phyloP scores from a whole-genome alignment of 2,113 vertebrate species.

The Dermatemys mawii region DNA sequence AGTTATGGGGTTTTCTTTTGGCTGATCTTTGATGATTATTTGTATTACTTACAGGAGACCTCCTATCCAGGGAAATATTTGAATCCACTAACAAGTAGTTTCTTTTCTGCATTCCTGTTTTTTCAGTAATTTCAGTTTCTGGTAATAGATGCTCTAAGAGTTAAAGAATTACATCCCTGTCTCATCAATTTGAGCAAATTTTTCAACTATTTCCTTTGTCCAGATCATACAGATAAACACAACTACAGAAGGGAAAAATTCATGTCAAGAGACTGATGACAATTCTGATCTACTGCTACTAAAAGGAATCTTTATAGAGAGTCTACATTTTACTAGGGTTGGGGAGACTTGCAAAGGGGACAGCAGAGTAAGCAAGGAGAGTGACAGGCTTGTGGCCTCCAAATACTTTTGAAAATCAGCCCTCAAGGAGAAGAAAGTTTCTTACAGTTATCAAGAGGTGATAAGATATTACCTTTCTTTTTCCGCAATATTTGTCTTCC shows the following conservation, averaged over 20 bases:
- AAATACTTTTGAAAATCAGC: not conserved
- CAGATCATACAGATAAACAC: not conserved
- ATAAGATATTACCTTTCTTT: slow-evolving; percentile 84
- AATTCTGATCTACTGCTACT: not conserved
- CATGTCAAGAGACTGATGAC: not conserved
- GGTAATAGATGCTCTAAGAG: not conserved
- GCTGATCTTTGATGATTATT: not conserved
- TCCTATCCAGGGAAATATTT: not conserved
- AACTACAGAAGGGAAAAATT: not conserved
- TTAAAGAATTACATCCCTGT: not conserved
- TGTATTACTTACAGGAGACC: not conserved
- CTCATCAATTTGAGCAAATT: not conserved
- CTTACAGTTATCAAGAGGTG: not conserved
- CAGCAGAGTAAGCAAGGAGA: not conserved
- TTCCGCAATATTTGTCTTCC: slow-evolving; percentile 68
- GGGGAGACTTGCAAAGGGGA: not conserved
- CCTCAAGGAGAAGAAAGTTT: not conserved
- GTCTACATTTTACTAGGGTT: not conserved
- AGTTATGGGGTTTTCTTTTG: not conserved
- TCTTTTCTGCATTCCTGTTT: not conserved
- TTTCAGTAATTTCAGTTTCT: not conserved
- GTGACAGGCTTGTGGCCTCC: not conserved
- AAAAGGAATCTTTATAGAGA: fast-evolving
- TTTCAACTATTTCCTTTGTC: not conserved
- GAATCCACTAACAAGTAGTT: not conserved